Base-by-base conservation (phyloP, 2,113 vertebrate genomes). In the Bambusicola thoracicus region DNA sequence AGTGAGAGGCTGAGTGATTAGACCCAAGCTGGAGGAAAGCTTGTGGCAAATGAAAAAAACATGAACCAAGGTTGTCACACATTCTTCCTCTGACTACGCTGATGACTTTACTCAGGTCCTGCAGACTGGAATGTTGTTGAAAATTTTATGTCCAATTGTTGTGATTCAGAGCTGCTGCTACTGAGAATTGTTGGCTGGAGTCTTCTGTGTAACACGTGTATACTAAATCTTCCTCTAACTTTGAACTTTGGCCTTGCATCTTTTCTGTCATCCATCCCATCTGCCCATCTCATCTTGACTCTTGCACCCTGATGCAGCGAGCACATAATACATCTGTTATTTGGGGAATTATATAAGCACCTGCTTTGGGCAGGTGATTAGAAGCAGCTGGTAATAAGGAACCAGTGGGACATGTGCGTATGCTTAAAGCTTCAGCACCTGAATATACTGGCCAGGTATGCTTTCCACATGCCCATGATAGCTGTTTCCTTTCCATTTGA, bases 391-490 rank as follows among this genome's bases (percentile, higher is more conserved):
- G 61, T 48, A 92, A 77, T 85, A 80, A 82, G 75, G 76, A 68
- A 81, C 83, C 30, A 40, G 56, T 78, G 56, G 61, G 73, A 75
- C 38, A 43, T n/a, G 38, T 83, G 80, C 66, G 21, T 62, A 68
- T 85, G 78, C 25, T 73, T 95, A 79, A 87, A 94, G 51, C 62
- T 87, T 87, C 78, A 85, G 67, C 87, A 94, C 78, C 74, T 94
- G 61, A 88, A 77, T 76, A 43, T 36, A 25, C 38, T 36, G 81
- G 22, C 53, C 69, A 91, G 84, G 69, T 81, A 46, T 30, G 29
- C 29, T 73, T 81, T 46, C 43, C 53, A 61, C 30, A n/a, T 61
- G 58, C 69, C 41, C 61, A 25, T 53, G 41, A 20, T 74, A 44
- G 65, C 44, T 34, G 8, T 43, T 88, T 53, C n/a, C 44, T 68